Base-by-base conservation (phyloP, 2,888 invertebrate genomes). In the Hipparchia sbordonii region DNA sequence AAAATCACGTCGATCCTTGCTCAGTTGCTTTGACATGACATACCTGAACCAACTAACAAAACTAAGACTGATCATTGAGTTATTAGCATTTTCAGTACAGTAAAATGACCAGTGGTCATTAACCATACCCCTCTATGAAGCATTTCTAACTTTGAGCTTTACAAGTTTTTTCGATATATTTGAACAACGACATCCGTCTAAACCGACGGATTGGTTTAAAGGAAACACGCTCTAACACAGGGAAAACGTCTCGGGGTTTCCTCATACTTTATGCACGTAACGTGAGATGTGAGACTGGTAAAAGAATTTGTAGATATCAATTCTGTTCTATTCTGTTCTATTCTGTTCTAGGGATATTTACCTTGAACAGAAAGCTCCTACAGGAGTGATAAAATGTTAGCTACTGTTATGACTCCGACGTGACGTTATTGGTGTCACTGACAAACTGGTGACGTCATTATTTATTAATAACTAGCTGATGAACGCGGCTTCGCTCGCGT, bases 251-350 rank as follows among this genome's bases (percentile, higher is more conserved):
- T 60, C 68, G 12, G 33, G 59, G 59, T 60, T 68, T 68, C 56
- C 59, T 68, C 68, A n/a, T 46, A 51, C 33, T 68, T 67, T 67
- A 68, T 68, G 59, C 33, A 59, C 59, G 59, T 60, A 45, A 57
- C 48, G 5, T 52, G 63, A 62, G 65, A 65, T 59, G 63, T 59
- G 48, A 57, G 48, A 72, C 13, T 45, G 12, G 52, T 69, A 65
- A 45, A 67, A 65, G 65, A 59, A 69, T 57, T 68, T 72, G 61
- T 57, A 59, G 2, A 68, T 69, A 66, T 65, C 62, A 13, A 33
- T 57, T 12, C 12, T 23, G 48, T 54, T 33, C 23, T 23, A 56
- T 57, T 12, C 12, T 23, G 48, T 54, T 33, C 23, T 23, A 56
- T 60, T 33, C 9, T 23, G 56, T 60, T 10, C 51, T 66, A 52